These are phyloP conservation scores for Amitus sp. DNA, from an alignment of 2,888 invertebrate species.

Conservation along the genomic window DNA sequence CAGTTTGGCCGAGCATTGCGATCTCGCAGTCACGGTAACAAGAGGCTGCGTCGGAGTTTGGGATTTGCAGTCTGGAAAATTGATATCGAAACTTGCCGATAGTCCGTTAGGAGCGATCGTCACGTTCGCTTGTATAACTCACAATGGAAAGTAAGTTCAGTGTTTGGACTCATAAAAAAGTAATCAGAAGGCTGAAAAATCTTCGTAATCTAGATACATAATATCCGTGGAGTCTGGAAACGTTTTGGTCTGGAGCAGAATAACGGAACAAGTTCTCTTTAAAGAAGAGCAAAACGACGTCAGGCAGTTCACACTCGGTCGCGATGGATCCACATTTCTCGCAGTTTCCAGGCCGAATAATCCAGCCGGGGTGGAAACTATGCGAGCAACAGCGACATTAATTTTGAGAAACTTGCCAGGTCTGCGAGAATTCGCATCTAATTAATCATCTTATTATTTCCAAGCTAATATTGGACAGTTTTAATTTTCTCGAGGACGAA, in stretches of 20 bases:
- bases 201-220: constrained; percentile 70
- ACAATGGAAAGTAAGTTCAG: constrained; percentile 76
- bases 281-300: constrained; percentile 87
- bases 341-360: constrained; percentile 77
- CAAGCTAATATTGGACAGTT: no score
- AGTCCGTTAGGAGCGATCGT: constrained; percentile 94
- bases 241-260: constrained; percentile 87
- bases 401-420: constrained; percentile 80
- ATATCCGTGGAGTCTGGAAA: constrained; percentile 93
- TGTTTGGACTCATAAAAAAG: no score
- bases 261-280: constrained; percentile 79
- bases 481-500: background rate
- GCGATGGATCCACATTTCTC: constrained; percentile 79
- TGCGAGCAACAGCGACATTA: constrained; percentile 74
- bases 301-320: constrained; percentile 78
- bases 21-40: constrained; percentile 91
- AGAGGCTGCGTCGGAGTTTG: constrained; percentile 95
- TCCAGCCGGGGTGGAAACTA: constrained; percentile 73
- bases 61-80: constrained; percentile 86
- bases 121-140: constrained; percentile 90
- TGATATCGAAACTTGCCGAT: constrained; percentile 89
- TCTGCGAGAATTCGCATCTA: constrained; percentile 51
- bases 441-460: background rate
- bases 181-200: background rate
- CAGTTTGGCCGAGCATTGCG: constrained; percentile 81